Percentiles rank a stretch among this genome's conserved stretches.
Conservation (phyloP, 2,888 invertebrate species). For the Caradrina kadenii region DNA sequence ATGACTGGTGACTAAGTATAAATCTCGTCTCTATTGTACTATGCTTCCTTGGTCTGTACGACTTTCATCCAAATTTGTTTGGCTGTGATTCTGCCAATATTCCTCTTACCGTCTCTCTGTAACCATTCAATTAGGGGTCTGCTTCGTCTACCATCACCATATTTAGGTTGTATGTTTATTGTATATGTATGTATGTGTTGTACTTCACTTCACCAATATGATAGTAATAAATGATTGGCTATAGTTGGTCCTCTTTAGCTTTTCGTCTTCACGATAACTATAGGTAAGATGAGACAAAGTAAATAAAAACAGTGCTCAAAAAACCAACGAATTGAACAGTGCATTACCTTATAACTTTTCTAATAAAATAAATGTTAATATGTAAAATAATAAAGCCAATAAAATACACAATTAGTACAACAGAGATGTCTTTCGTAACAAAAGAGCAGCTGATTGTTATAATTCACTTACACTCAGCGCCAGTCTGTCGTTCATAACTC, state of each 20-base stretch:
- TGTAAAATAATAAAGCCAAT: conserved; percentile 7
- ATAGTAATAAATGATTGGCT: neutral
- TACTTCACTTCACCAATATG: too few species aligned
- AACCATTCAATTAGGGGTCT: too few species aligned
- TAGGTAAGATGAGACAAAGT: neutral
- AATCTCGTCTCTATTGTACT: too few species aligned
- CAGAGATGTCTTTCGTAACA: conserved; percentile 43
- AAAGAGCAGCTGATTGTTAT: conserved; percentile 74
- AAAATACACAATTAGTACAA: conserved; percentile 28
- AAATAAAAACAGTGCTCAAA: neutral
- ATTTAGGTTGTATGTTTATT: too few species aligned
- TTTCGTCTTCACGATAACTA: neutral
- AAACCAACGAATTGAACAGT: neutral
- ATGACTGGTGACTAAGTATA: too few species aligned
- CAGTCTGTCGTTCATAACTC: conserved; percentile 76
- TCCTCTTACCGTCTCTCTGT: too few species aligned
- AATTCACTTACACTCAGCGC: conserved; percentile 70
- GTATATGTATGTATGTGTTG: too few species aligned
- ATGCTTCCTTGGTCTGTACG: too few species aligned
- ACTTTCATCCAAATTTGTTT: too few species aligned
- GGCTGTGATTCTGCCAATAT: too few species aligned
- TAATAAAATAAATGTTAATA: conserved; percentile 8
- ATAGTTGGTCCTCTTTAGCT: neutral
- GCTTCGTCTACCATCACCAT: too few species aligned
- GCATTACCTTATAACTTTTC: neutral